Evolutionary conservation across 2,888 invertebrate species (phyloP), one percentile per base, ranked within the genome.

Genomic region (Sarcophaga caerulescens): DNA sequence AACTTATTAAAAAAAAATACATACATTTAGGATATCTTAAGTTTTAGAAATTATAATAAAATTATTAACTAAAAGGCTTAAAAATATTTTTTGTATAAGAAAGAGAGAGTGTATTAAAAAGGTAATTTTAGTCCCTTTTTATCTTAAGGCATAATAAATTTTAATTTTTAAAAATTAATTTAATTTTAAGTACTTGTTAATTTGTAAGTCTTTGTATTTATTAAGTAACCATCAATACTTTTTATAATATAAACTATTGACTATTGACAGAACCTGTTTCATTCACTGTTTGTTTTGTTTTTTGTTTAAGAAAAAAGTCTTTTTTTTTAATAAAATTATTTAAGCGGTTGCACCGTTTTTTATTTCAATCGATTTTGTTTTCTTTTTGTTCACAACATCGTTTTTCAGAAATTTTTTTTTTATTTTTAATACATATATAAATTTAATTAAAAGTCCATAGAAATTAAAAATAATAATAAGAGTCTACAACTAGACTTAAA

Each of bases 261-360:
- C 73, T 66, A 78, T 77, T 78, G 35, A 69, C 68, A 74, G 78
- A 77, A 74, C 62, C 71, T 71, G 68, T 78, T 78, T 81, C 59
- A 62, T 23, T 81, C 76, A 21, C n/a, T 19, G 12, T 17, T 69
- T 25, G n/a, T 52, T 52, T 52, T 52, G 52, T 80, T 65, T 88
- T 85, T 85, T 73, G 14, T 63, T 73, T 83, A 59, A 60, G 60
- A 68, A 35, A n/a, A 44, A 60, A 65, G 57, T n/a, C 4, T 23
- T 60, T 25, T 81, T 23, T 73, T 47, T 66, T 85, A 69, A 78
- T 52, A 35, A 8, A 81, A 80, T 70, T 75, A 83, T 76, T 81
- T 73, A 78, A 82, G 85, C 85, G 85, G 85, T 87, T 85, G 81
- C 81, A 88, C 87, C 85, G 81, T 63, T 81, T 78, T 25, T 62